Percentiles rank a stretch among this genome's conserved stretches.
Conservation (phyloP, 2,888 invertebrate species). For the Idaea aversata region DNA sequence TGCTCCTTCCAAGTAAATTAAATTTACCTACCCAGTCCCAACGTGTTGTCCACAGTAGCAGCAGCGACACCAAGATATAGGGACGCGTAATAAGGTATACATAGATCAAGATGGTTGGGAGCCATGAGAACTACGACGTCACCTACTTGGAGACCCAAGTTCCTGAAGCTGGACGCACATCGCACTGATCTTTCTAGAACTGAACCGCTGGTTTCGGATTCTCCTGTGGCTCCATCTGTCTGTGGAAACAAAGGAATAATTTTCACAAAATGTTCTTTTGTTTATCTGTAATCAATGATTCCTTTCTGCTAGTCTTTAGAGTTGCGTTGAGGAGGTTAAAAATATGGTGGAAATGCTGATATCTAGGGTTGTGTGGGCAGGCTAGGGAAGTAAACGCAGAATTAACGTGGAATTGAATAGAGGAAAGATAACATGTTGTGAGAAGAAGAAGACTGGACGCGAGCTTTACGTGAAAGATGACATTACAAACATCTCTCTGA, state of each 20-base stretch:
- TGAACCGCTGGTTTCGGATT: slow-evolving; percentile 51
- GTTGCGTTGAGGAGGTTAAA: no score
- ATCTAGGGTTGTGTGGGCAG: no score
- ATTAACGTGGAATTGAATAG: no score
- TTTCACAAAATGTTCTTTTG: background rate
- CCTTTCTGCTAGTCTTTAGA: no score
- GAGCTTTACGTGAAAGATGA: no score
- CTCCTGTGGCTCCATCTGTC: slow-evolving; percentile 49
- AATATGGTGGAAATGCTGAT: no score
- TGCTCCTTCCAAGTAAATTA: background rate
- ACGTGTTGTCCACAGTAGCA: slow-evolving; percentile 43
- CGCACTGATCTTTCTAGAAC: slow-evolving; percentile 46
- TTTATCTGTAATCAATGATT: background rate
- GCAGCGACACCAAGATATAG: slow-evolving; percentile 59
- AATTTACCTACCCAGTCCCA: slow-evolving; percentile 44
- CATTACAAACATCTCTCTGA: no score
- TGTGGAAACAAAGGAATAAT: slow-evolving; percentile 2
- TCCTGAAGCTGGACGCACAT: slow-evolving; percentile 52
- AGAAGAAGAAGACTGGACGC: no score
- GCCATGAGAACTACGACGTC: slow-evolving; percentile 69
- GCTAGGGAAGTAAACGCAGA: no score
- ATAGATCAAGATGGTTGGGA: slow-evolving; percentile 59
- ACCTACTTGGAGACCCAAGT: slow-evolving; percentile 50
- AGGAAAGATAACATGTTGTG: no score
- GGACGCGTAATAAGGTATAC: slow-evolving; percentile 66